Base-by-base conservation (phyloP, 2,888 invertebrate species). In the Sepiola atlantica region DNA sequence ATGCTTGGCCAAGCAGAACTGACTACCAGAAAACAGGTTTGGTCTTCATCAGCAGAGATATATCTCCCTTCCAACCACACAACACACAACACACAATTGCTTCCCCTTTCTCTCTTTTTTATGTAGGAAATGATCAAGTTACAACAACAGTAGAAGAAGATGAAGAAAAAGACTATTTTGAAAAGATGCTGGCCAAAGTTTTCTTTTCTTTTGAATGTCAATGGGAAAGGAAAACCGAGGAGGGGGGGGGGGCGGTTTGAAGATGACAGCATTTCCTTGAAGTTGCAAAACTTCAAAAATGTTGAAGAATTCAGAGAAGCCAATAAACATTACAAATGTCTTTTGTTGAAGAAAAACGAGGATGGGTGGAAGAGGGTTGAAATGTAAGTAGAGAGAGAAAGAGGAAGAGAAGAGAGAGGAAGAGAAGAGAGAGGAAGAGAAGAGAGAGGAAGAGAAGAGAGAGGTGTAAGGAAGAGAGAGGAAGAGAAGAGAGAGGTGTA, bases 141-240 rank as follows among this genome's bases (percentile, higher is more conserved):
- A 77, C 77, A 77, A n/a, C n/a, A 77, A 77, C 12, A 32, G n/a
- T 32, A 14, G 6, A n/a, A n/a, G 10, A n/a, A 77, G n/a, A n/a
- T 12, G 3, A 77, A 77, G 32, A 77, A 10, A n/a, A n/a, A 14
- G n/a, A 20, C 0, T n/a, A 77, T n/a, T n/a, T 2, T 14, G 14
- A n/a, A 77, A 77, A 77, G 77, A 32, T 77, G 77, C 32, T 77
- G 77, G 77, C 77, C n/a, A 77, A 77, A 77, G n/a, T 77, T 77
- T 77, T n/a, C n/a, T 77, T 77, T n/a, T 77, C n/a, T 77, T 77
- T 61, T n/a, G n/a, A 77, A n/a, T 77, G 77, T 77, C 77, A 77
- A n/a, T n/a, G 45, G 45, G 45, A 45, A 45, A 45, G 45, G 45
- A 45, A 45, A 77, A 4, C 18, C n/a, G 18, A n/a, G 12, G 16